These are phyloP conservation scores for Adelosebastes latens DNA, from an alignment of 2,797 vertebrate genomes.

Conservation along the genomic window DNA sequence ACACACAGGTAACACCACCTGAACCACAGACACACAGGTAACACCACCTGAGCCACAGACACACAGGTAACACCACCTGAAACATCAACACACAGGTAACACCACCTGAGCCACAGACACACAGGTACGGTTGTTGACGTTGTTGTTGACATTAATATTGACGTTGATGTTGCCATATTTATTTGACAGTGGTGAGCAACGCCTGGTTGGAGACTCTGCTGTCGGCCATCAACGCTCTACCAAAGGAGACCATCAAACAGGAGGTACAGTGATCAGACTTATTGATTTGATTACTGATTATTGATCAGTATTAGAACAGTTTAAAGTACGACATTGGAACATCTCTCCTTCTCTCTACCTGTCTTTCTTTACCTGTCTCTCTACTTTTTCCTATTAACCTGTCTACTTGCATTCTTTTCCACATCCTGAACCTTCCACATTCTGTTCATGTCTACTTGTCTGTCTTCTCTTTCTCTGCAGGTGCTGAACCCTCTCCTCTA, in stretches of 20 bases:
- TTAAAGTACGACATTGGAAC: neutral
- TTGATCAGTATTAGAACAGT: neutral
- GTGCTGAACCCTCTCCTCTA: constrained; percentile 92
- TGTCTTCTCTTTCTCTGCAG: constrained; percentile 67
- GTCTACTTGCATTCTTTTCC: neutral
- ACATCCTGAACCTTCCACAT: neutral
- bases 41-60: too few relatives aligned
- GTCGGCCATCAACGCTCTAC: constrained; percentile 89
- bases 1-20: too few relatives aligned
- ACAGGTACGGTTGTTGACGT: neutral
- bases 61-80: too few relatives aligned
- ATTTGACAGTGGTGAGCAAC: constrained; percentile 88
- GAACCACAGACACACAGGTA: too few relatives aligned
- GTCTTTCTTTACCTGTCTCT: neutral
- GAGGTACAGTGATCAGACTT: constrained; percentile 82
- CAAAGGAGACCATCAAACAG: constrained; percentile 93
- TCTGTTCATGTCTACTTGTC: neutral
- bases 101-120: neutral
- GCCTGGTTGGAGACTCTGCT: constrained; percentile 96
- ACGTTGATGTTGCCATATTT: neutral
- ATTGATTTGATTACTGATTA: neutral
- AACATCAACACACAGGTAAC: too few relatives aligned
- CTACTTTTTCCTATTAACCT: neutral
- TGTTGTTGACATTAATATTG: neutral
- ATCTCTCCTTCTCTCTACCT: neutral